Percentiles rank a stretch among this genome's conserved stretches.
Evolutionary conservation across 2,888 invertebrate species (phyloP).

Genomic region (Nezara viridula): DNA sequence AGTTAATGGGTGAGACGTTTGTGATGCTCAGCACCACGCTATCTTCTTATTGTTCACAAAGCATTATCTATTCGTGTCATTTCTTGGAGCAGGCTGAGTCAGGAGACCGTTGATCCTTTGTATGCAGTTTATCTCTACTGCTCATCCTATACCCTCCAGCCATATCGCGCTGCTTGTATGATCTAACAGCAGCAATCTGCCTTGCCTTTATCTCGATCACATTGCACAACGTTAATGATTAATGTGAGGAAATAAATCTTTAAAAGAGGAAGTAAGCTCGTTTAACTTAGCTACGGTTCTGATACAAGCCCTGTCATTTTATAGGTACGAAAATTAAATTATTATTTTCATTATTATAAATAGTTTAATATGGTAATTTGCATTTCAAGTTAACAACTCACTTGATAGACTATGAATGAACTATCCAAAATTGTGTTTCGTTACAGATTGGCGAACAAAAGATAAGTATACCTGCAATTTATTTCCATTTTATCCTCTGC

Average conservation of each 20-base stretch:
- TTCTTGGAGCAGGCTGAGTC: background rate
- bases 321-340: too few species aligned
- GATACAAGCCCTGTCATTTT: too few species aligned
- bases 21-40: background rate
- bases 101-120: background rate
- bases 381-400: too few species aligned
- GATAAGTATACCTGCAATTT: too few species aligned
- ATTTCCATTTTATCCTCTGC: too few species aligned
- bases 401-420: too few species aligned
- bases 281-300: too few species aligned
- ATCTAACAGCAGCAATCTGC: background rate
- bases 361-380: too few species aligned
- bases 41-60: background rate
- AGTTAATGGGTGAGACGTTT: background rate
- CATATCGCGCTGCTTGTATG: background rate
- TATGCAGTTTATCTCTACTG: background rate
- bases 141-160: background rate
- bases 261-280: background rate
- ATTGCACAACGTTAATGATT: background rate
- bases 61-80: background rate
- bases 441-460: too few species aligned
- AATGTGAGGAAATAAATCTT: background rate
- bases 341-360: too few species aligned
- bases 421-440: too few species aligned
- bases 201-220: background rate